Percentiles rank a stretch among this genome's conserved stretches.
Evolutionary conservation across 2,888 invertebrate genomes (phyloP).

Genomic region (Phorcus lineatus): DNA sequence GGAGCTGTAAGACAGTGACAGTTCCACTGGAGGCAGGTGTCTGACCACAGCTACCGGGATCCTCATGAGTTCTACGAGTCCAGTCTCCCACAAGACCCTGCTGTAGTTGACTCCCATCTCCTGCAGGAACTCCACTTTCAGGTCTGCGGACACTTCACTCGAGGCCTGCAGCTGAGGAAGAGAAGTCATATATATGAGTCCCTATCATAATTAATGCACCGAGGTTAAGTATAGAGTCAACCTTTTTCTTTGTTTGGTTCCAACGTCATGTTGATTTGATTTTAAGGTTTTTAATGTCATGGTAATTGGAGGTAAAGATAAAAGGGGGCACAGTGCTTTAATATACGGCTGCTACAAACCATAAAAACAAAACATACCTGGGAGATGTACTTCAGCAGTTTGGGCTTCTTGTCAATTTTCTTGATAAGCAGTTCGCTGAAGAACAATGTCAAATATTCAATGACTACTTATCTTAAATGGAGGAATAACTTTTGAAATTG

Average conservation of each 20-base stretch:
- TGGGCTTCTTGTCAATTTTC: slow-evolving; percentile 24
- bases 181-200: no score
- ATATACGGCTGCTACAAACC: no score
- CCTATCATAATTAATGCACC: background rate
- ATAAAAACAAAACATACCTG: slow-evolving; percentile 29
- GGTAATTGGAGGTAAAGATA: no score
- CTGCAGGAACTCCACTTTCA: slow-evolving; percentile 14
- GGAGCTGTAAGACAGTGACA: slow-evolving; percentile 30
- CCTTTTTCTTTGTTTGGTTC: no score
- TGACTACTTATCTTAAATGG: no score
- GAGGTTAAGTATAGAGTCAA: no score
- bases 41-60: slow-evolving; percentile 31
- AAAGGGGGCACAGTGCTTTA: no score
- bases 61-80: slow-evolving; percentile 26
- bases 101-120: slow-evolving; percentile 34
- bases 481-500: no score
- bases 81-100: slow-evolving; percentile 12
- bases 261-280: no score
- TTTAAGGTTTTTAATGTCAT: no score
- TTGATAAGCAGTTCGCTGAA: slow-evolving; percentile 32
- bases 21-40: slow-evolving; percentile 35
- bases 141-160: slow-evolving; percentile 11
- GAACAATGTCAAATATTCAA: no score
- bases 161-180: background rate
- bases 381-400: slow-evolving; percentile 29